These are phyloP conservation scores for Orchestia grillus DNA, from an alignment of 1,140 invertebrate genomes.

Conservation along the genomic window DNA sequence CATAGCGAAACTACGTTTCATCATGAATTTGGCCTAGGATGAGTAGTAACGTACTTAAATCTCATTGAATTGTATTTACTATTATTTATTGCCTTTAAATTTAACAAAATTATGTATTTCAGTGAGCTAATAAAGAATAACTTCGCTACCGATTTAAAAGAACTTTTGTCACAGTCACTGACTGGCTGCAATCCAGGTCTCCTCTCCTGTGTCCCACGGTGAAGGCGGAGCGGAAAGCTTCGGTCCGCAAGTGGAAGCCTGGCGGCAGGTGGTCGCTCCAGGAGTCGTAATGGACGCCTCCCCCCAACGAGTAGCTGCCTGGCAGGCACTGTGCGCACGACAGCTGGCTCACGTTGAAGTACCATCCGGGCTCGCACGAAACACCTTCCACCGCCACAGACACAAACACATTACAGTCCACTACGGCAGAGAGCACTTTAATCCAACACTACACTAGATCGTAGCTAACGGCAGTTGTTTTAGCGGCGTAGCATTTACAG, in stretches of 20 bases:
- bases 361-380: constrained; percentile 74
- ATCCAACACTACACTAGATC: too few species aligned
- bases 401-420: neutral
- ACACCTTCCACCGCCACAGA: constrained; percentile 70
- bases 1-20: too few species aligned
- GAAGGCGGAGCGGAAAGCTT: constrained; percentile 72
- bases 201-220: constrained; percentile 68
- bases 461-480: too few species aligned
- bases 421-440: too few species aligned
- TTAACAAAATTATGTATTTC: too few species aligned
- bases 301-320: constrained; percentile 75
- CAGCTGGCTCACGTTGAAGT: constrained; percentile 72
- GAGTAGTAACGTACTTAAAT: too few species aligned
- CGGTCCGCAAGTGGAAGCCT: constrained; percentile 72
- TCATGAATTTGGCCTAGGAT: too few species aligned
- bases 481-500: too few species aligned
- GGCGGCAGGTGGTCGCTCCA: constrained; percentile 73
- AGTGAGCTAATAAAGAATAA: too few species aligned
- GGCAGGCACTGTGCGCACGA: constrained; percentile 73
- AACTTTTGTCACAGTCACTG: constrained; percentile 47
- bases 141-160: too few species aligned
- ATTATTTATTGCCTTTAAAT: too few species aligned
- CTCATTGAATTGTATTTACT: too few species aligned
- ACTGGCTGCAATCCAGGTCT: constrained; percentile 71
- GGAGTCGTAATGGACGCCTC: constrained; percentile 73